These are phyloP conservation scores for Xestobium rufovillosum DNA, from an alignment of 2,888 invertebrate species.

Conservation along the genomic window DNA sequence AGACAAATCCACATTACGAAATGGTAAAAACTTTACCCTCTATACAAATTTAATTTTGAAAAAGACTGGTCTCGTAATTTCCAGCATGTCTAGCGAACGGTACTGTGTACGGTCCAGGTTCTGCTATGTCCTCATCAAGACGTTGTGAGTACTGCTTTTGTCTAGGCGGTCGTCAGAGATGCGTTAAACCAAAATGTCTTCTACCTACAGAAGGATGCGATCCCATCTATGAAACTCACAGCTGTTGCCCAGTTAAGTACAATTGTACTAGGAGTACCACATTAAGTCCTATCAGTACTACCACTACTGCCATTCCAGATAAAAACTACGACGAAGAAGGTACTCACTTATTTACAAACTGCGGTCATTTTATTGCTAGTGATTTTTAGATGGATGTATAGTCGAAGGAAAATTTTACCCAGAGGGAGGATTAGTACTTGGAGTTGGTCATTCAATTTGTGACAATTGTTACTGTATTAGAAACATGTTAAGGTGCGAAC, in stretches of 20 bases:
- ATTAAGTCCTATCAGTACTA: constrained; percentile 25
- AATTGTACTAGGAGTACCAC: constrained; percentile 49
- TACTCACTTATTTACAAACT: too few species aligned
- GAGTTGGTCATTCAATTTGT: constrained; percentile 54
- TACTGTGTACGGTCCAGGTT: constrained; percentile 67
- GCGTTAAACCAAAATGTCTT: constrained; percentile 74
- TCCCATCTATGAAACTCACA: constrained; percentile 53
- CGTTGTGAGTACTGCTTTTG: constrained; percentile 87
- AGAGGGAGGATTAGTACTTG: constrained; percentile 65
- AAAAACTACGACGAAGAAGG: not conserved
- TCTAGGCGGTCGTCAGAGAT: constrained; percentile 57
- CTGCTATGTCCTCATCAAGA: constrained; percentile 71
- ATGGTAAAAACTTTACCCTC: constrained; percentile 23
- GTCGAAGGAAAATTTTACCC: constrained; percentile 53
- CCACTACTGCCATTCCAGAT: constrained; percentile 24
- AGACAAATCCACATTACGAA: constrained; percentile 20
- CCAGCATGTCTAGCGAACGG: constrained; percentile 66
- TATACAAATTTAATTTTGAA: not conserved
- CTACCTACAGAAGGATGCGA: constrained; percentile 64
- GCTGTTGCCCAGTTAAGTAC: constrained; percentile 77
- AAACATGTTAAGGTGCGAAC: constrained; percentile 65
- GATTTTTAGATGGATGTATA: constrained; percentile 50
- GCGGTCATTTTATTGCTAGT: not conserved
- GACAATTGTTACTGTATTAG: constrained; percentile 76
- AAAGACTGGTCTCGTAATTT: too few species aligned